Conservation (phyloP, 2,888 invertebrate genomes). For the Chymomyza procnemis region DNA sequence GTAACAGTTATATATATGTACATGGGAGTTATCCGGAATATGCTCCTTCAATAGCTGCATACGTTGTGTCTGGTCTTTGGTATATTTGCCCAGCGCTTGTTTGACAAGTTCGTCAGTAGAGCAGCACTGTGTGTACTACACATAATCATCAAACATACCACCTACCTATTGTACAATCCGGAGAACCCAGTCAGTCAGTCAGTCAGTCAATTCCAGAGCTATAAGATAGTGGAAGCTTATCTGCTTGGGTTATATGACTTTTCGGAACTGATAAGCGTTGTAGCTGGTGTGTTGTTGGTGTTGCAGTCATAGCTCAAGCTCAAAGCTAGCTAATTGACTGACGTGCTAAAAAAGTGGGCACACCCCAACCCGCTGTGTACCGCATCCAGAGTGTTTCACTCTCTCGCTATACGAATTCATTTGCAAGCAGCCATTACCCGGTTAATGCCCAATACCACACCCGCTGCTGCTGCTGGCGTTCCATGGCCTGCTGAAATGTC, state of each 20-base stretch:
- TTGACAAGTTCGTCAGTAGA: conserved; percentile 63
- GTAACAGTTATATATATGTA: conserved; percentile 1
- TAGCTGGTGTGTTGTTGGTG: too few species aligned
- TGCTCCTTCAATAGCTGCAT: neutral
- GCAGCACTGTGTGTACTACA: conserved; percentile 60
- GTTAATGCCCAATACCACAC: neutral
- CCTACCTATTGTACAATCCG: neutral
- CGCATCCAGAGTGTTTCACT: too few species aligned
- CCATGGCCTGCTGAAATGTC: conserved; percentile 7
- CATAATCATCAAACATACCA: conserved; percentile 58
- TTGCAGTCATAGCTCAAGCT: conserved; percentile 2
- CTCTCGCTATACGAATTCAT: conserved; percentile 56
- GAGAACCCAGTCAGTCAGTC: conserved; percentile 17
- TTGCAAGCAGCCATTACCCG: conserved; percentile 50
- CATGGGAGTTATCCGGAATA: conserved; percentile 3
- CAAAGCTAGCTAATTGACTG: conserved; percentile 12
- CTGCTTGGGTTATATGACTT: conserved; percentile 60
- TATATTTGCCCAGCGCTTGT: conserved; percentile 59
- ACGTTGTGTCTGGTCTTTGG: neutral
- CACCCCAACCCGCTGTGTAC: too few species aligned
- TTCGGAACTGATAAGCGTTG: conserved; percentile 50
- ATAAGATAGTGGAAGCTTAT: conserved; percentile 21
- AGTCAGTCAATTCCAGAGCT: conserved; percentile 5
- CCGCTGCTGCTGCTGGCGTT: neutral
- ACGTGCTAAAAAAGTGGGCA: neutral